Percentiles rank a stretch among this genome's conserved stretches.
Conservation (phyloP, 1,140 invertebrate genomes). For the Zaprionus taronus region DNA sequence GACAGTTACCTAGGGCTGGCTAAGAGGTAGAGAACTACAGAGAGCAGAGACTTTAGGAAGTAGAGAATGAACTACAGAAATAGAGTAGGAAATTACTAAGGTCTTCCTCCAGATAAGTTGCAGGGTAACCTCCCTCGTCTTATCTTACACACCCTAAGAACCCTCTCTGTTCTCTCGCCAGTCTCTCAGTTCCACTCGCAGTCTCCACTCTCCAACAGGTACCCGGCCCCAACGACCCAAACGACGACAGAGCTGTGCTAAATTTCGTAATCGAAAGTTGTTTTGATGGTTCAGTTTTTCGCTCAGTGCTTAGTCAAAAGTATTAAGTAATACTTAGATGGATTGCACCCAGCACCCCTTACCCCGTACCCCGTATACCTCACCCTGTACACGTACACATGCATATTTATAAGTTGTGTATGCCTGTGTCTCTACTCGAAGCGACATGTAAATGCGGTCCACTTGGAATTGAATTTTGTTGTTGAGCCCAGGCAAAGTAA, state of each 20-base stretch:
- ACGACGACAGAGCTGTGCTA: conserved; percentile 53
- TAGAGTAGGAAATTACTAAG: background rate
- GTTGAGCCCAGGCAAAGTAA: conserved; percentile 49
- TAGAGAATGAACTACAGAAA: background rate
- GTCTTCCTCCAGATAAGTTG: background rate
- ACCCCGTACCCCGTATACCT: background rate
- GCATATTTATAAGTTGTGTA: conserved; percentile 1
- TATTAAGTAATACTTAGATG: conserved; percentile 78
- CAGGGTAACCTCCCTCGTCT: background rate
- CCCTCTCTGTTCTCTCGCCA: background rate
- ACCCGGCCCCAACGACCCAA: background rate
- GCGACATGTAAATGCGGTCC: conserved; percentile 40
- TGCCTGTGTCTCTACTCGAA: conserved; percentile 1
- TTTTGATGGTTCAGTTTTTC: conserved; percentile 73
- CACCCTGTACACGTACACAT: background rate
- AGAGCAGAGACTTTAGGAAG: too few relatives aligned
- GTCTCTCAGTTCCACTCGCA: background rate
- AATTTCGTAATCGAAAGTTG: conserved; percentile 82
- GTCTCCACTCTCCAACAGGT: background rate
- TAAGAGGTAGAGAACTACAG: too few relatives aligned
- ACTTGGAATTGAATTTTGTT: conserved; percentile 47
- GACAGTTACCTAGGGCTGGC: too few relatives aligned
- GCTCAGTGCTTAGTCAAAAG: conserved; percentile 73
- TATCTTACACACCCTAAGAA: background rate
- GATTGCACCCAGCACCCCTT: background rate